Base-by-base conservation (phyloP, 1,140 invertebrate genomes). In the Drosophila ambigua region DNA sequence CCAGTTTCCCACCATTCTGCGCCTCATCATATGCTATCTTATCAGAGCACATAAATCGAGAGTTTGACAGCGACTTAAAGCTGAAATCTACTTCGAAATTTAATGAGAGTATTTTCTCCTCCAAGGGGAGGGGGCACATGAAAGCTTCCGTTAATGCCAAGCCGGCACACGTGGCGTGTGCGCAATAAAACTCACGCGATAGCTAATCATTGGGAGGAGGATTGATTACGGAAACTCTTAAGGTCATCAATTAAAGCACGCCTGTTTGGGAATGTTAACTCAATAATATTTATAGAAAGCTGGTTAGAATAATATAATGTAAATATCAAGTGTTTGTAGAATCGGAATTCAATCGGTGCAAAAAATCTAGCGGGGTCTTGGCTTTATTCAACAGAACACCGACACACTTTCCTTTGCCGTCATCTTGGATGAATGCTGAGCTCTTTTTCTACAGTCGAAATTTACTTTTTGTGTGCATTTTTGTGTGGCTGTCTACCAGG, bases 141-240 rank as follows among this genome's bases (percentile, higher is more conserved):
- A 20, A 20, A 20, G 20, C 80, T 72, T 79, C 75, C 69, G 53
- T 31, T 23, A 26, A 57, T 43, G 57, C 66, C 54, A 74, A 63
- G 60, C 41, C 49, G 61, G 50, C 67, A 71, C 68, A 84, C 77
- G 81, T 59, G 68, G 65, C 82, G 74, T 85, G 78, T 85, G 57
- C 55, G 81, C 67, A 85, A 85, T 87, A 81, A 87, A 81, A 81
- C 46, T 20, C 24, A 43, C 16, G 43, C 57, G 48, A 72, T 80
- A 63, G 54, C 69, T 82, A 74, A 82, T 69, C 69, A 69, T 58
- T 64, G n/a, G 51, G 46, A 43, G 35, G 35, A 5, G 35, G 50
- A 83, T 71, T 78, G 79, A 82, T 79, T 78, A 59, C 39, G 54
- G 51, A 61, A 59, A 60, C 62, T 52, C 65, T 85, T 72, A 62